Conservation (phyloP, 2,797 vertebrate genomes). For the Mionectes olivaceus region DNA sequence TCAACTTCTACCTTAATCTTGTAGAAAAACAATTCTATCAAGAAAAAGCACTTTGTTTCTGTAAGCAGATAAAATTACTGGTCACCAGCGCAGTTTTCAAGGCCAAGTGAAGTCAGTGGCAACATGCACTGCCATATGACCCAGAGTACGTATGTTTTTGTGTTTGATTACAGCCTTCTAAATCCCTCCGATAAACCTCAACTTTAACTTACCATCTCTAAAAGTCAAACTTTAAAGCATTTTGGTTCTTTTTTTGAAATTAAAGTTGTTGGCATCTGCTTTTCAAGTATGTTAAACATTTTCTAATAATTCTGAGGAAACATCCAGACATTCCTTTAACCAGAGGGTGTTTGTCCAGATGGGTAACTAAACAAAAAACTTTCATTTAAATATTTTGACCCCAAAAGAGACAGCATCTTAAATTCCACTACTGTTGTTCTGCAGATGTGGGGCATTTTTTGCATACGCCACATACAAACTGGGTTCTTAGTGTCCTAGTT, state of each 20-base stretch:
- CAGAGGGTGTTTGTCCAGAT: neutral
- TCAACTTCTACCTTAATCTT: neutral
- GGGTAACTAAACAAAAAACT: neutral
- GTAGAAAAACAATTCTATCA: neutral
- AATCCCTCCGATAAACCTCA: neutral
- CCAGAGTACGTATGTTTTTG: rapidly evolving
- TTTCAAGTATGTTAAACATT: neutral
- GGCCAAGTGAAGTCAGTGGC: neutral
- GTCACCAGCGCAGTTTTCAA: neutral
- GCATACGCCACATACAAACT: neutral
- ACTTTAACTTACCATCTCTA: neutral
- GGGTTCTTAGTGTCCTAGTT: neutral
- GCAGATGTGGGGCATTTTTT: neutral
- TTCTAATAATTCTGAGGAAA: neutral
- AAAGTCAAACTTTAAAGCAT: neutral
- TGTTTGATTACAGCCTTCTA: neutral
- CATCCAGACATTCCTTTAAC: rapidly evolving
- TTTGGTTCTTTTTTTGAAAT: rapidly evolving
- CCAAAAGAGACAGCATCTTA: neutral
- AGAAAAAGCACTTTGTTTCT: neutral
- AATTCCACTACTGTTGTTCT: neutral
- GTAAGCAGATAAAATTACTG: neutral
- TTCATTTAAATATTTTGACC: neutral
- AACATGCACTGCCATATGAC: neutral
- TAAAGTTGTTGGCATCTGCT: neutral